Evolutionary conservation across 2,113 vertebrate genomes (phyloP).

Genomic region (Lamprotornis superbus): DNA sequence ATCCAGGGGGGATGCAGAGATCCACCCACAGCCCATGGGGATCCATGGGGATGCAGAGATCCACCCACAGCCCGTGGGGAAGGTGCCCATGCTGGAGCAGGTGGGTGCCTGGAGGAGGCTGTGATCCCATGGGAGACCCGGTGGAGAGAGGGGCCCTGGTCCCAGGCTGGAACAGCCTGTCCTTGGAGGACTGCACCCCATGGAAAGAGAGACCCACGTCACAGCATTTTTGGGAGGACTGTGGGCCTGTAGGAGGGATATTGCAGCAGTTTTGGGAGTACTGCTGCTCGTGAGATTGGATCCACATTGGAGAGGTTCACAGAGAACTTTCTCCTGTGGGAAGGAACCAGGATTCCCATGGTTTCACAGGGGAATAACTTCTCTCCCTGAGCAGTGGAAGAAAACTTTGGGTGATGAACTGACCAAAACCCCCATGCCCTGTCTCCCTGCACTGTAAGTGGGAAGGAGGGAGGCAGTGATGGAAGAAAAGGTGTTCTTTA

Average conservation of each 20-base stretch:
- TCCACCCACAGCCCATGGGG: background rate
- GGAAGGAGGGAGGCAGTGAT: background rate
- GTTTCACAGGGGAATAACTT: background rate
- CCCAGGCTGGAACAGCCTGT: background rate
- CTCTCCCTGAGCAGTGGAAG: background rate
- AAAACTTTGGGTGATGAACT: background rate
- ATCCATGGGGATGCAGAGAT: background rate
- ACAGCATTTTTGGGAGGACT: background rate
- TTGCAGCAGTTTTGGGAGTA: background rate
- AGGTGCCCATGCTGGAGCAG: fast-evolving
- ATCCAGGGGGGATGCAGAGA: background rate
- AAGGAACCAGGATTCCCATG: background rate
- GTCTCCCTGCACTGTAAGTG: fast-evolving
- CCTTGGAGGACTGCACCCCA: background rate
- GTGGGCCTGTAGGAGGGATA: fast-evolving
- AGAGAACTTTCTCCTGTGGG: background rate
- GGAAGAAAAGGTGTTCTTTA: background rate
- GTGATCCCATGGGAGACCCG: background rate
- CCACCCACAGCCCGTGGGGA: background rate
- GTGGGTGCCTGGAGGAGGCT: background rate
- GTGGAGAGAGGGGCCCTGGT: too few relatives aligned
- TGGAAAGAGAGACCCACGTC: fast-evolving
- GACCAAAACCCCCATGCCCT: background rate
- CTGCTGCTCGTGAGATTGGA: background rate
- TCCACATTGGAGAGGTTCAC: fast-evolving